A percentile compares a stretch with the other conserved stretches of the same genome.
Conservation (phyloP, 2,888 invertebrate species). For the Lamproptera curius region DNA sequence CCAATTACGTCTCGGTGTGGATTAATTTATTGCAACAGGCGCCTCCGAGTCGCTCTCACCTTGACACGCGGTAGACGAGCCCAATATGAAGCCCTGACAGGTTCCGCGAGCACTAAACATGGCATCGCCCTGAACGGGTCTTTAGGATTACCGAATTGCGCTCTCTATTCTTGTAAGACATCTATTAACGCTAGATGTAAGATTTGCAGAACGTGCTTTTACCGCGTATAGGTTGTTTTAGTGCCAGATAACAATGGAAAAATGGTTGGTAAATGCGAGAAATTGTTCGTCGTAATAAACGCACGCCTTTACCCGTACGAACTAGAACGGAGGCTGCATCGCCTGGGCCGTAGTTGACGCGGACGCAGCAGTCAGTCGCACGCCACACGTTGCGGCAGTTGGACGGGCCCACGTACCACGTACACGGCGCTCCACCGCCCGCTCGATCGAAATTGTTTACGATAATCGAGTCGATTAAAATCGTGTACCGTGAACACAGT, state of each 20-base stretch:
- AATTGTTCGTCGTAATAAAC: too few species aligned
- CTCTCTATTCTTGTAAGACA: constrained; percentile 16
- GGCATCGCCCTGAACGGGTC: constrained; percentile 30
- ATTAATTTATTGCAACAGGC: constrained; percentile 59
- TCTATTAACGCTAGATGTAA: constrained; percentile 2
- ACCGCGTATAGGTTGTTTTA: constrained; percentile 1
- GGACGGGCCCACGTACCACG: constrained; percentile 35
- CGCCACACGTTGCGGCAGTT: constrained; percentile 59
- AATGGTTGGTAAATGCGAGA: too few species aligned
- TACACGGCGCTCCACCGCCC: constrained; percentile 33
- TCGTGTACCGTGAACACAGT: constrained; percentile 46
- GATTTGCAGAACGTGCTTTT: constrained; percentile 3
- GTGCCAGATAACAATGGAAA: not conserved
- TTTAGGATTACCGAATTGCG: constrained; percentile 19
- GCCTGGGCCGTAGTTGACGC: constrained; percentile 47
- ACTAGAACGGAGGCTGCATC: constrained; percentile 51
- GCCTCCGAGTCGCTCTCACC: constrained; percentile 43
- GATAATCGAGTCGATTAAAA: constrained; percentile 42
- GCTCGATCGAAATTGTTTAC: constrained; percentile 63
- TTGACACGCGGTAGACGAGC: constrained; percentile 38
- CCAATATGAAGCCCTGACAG: constrained; percentile 40
- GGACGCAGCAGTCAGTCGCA: constrained; percentile 61
- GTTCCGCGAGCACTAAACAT: constrained; percentile 33
- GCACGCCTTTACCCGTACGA: constrained; percentile 39
- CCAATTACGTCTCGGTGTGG: constrained; percentile 62